Percentiles rank a stretch among this genome's conserved stretches.
These are phyloP conservation scores for Pseudomyrmex concolor DNA, from an alignment of 1,140 invertebrate genomes.

Conservation along the genomic window DNA sequence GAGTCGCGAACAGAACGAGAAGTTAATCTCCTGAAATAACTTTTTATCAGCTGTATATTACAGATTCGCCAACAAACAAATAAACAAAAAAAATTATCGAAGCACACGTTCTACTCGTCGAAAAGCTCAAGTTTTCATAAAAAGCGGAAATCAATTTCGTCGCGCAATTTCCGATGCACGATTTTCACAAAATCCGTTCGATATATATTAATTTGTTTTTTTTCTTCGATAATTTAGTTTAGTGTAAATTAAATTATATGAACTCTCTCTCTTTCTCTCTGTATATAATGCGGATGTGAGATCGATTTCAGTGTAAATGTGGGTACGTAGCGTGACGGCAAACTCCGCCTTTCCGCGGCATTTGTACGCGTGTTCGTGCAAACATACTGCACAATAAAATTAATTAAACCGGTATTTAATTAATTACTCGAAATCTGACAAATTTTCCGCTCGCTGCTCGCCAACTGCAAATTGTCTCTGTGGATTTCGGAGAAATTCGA, in stretches of 20 bases:
- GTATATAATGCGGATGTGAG: neutral
- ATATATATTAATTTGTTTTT: neutral
- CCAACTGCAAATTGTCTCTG: constrained; percentile 54
- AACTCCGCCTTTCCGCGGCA: constrained; percentile 10
- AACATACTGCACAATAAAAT: constrained; percentile 58
- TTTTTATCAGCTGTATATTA: too few species aligned
- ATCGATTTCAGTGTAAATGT: constrained; percentile 11
- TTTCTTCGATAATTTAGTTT: constrained; percentile 8
- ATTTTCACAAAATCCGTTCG: too few species aligned
- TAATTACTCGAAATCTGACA: constrained; percentile 60
- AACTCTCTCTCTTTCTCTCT: too few species aligned
- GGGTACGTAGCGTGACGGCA: neutral
- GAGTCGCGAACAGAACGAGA: neutral
- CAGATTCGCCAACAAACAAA: too few species aligned
- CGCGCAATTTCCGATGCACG: too few species aligned
- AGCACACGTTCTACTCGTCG: too few species aligned
- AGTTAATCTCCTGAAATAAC: neutral
- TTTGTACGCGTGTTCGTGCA: constrained; percentile 24
- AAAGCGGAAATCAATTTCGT: neutral
- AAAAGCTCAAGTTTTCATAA: neutral
- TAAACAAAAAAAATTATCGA: too few species aligned
- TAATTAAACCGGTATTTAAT: constrained; percentile 65
- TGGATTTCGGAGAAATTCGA: constrained; percentile 55
- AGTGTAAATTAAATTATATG: too few species aligned
- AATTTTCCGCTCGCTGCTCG: constrained; percentile 33